Evolutionary conservation across 2,888 invertebrate genomes (phyloP).

Genomic region (Brenthis daphne): DNA sequence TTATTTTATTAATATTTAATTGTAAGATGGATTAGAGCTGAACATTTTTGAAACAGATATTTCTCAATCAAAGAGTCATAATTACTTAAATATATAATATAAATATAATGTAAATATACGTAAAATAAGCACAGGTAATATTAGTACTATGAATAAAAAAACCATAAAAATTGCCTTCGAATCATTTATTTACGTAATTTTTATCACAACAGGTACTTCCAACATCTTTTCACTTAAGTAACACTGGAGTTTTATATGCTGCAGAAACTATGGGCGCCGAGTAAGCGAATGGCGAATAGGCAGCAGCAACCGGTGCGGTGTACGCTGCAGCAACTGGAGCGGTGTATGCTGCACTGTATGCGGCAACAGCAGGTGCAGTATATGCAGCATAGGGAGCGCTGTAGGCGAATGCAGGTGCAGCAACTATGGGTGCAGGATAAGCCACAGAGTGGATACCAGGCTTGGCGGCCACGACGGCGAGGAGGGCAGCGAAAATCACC

Average conservation of each 20-base stretch:
- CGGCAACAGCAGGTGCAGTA: slow-evolving; percentile 44
- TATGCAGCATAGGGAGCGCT: slow-evolving; percentile 58
- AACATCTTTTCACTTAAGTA: slow-evolving; percentile 35
- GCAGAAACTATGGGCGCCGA: slow-evolving; percentile 50
- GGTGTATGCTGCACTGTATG: slow-evolving; percentile 51
- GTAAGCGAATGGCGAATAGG: slow-evolving; percentile 30
- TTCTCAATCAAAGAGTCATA: no score
- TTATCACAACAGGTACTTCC: background rate
- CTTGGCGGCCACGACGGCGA: slow-evolving; percentile 68
- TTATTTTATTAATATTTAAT: no score
- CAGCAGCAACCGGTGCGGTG: slow-evolving; percentile 51
- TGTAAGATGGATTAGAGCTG: no score
- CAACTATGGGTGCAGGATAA: slow-evolving; percentile 49
- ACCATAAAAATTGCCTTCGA: background rate
- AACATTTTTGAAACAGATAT: no score
- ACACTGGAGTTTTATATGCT: slow-evolving; percentile 40
- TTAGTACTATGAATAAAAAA: background rate
- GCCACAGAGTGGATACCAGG: slow-evolving; percentile 67
- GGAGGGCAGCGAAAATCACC: slow-evolving; percentile 64
- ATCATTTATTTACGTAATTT: slow-evolving; percentile 14
- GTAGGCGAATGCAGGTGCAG: slow-evolving; percentile 62
- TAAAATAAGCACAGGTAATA: no score
- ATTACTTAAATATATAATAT: no score
- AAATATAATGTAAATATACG: no score
- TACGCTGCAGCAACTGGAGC: slow-evolving; percentile 52